A percentile compares a stretch with the other conserved stretches of the same genome.
These are phyloP conservation scores for Drosophila ochracea DNA, from an alignment of 2,888 invertebrate species.

Conservation along the genomic window DNA sequence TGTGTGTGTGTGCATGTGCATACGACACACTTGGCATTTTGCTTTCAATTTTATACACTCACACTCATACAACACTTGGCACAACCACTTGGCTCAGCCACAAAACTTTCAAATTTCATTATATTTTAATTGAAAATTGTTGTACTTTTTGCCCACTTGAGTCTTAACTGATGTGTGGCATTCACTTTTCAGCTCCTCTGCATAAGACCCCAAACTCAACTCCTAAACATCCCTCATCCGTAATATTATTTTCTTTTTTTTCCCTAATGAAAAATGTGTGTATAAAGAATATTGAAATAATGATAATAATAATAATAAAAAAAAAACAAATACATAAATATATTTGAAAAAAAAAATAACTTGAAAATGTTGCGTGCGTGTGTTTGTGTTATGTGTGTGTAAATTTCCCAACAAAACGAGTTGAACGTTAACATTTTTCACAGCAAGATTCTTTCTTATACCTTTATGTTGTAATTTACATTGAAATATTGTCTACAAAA, in stretches of 20 bases:
- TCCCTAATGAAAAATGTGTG: constrained; percentile 23
- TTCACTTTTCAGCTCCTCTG: constrained; percentile 55
- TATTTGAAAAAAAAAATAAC: constrained; percentile 28
- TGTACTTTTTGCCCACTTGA: constrained; percentile 47
- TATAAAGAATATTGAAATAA: constrained; percentile 41
- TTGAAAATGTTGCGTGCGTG: constrained; percentile 23
- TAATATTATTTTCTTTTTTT: constrained; percentile 26
- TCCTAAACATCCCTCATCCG: constrained; percentile 4
- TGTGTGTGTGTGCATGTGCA: constrained; percentile 2
- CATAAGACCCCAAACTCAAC: constrained; percentile 22
- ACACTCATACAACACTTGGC: constrained; percentile 15
- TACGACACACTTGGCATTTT: constrained; percentile 55
- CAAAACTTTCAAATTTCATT: constrained; percentile 73
- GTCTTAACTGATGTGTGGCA: constrained; percentile 59
- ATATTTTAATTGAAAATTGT: constrained; percentile 70
- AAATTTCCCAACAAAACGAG: constrained; percentile 29
- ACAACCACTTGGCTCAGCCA: constrained; percentile 36
- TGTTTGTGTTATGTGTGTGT: constrained; percentile 21
- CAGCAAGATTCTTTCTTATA: constrained; percentile 40
- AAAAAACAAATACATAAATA: constrained; percentile 29
- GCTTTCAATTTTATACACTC: constrained; percentile 19
- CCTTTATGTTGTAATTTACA: constrained; percentile 74
- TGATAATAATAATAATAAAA: constrained; percentile 28
- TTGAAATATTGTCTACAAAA: constrained; percentile 67
- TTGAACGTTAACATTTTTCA: constrained; percentile 44